These are phyloP conservation scores for Streptopelia turtur DNA, from an alignment of 2,797 vertebrate species.

Conservation along the genomic window DNA sequence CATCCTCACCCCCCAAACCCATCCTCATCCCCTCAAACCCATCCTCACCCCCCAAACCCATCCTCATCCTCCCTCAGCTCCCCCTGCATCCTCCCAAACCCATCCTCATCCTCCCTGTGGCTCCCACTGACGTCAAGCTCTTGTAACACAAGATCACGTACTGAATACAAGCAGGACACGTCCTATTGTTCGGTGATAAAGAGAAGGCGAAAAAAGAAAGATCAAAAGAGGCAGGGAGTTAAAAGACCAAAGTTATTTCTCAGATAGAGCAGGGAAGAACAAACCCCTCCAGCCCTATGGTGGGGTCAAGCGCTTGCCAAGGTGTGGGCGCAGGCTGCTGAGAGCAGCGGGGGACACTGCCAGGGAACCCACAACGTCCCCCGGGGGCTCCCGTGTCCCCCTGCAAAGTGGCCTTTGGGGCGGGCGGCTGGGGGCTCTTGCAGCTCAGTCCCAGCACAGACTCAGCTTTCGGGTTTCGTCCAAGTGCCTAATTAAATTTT, in stretches of 20 bases:
- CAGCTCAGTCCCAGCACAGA: background rate
- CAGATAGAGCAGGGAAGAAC: background rate
- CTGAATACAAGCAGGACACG: slow-evolving; percentile 47
- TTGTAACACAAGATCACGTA: background rate
- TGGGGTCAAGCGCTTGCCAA: slow-evolving; percentile 34
- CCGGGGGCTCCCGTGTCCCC: background rate
- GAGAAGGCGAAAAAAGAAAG: background rate
- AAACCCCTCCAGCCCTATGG: background rate
- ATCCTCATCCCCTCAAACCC: too few species aligned
- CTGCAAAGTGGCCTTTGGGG: too few species aligned
- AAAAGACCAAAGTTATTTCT: slow-evolving; percentile 57
- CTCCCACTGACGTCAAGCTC: background rate
- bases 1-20: too few species aligned
- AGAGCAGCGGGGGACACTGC: slow-evolving; percentile 55
- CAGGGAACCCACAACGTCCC: slow-evolving; percentile 10
- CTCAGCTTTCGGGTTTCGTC: background rate
- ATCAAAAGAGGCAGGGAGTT: slow-evolving; percentile 40
- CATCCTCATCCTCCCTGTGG: background rate
- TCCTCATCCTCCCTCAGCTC: too few species aligned
- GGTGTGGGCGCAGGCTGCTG: slow-evolving; percentile 44
- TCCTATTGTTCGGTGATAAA: slow-evolving; percentile 5
- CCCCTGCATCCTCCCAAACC: background rate
- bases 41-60: too few species aligned
- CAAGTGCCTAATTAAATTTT: slow-evolving; percentile 46
- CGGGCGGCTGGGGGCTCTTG: accelerated